Evolutionary conservation across 2,888 invertebrate genomes (phyloP), one percentile per base, ranked within the genome.

Genomic region (Pollenia angustigena): DNA sequence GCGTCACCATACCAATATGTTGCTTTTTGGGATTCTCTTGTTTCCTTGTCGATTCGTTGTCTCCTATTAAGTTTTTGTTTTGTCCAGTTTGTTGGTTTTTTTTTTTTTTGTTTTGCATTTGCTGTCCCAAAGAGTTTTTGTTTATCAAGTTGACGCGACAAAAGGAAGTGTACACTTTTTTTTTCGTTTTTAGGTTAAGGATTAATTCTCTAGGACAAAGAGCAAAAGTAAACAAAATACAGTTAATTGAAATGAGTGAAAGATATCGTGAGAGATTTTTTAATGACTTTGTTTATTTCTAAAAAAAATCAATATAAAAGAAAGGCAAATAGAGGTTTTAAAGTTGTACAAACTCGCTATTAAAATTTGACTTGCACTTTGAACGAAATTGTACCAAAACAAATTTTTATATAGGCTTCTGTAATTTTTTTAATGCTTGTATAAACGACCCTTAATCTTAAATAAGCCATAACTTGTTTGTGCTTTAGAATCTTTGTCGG

Each of bases 111-210:
- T 16, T 60, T 64, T 64, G 12, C 54, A 40, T 79, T 8, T 72
- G 18, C 56, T 60, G 56, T 66, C 64, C 56, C 4, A 81, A 58
- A 58, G 58, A 58, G 58, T 66, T 58, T 60, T 74, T 74, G 44
- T 81, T 74, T 81, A 44, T 58, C 23, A 58, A 75, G 18, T 58
- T 74, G 81, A 16, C 74, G 66, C 54, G 81, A 58, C 81, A 81
- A 18, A 68, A 74, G 74, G 81, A 81, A 75, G 74, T 81, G 58
- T 50, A 4, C 32, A 32, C 32, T 32, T 40, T 64, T 11, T 64
- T 11, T 64, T 40, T 50, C 2, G 44, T 14, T 62, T 18, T 32
- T 32, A 32, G 32, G 18, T 66, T 40, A 56, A 46, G 18, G 3
- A 16, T 64, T 66, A 62, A 46, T 71, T 71, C 16, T 72, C 16